A percentile compares a stretch with the other conserved stretches of the same genome.
Conservation (phyloP, 2,888 invertebrate species). For the Ecliptopera silaceata region DNA sequence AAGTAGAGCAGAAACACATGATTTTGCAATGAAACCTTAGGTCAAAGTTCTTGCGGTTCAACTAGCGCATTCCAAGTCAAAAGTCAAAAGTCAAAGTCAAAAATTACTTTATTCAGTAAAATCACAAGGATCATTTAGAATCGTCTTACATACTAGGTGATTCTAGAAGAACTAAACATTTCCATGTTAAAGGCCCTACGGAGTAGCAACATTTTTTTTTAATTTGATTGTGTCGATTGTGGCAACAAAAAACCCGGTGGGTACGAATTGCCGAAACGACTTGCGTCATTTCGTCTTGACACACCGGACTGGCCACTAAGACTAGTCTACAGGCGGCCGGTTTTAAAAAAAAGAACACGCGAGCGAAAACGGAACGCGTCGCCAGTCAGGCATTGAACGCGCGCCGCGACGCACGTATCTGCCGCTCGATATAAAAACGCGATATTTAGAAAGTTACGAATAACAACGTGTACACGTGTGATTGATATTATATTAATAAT, state of each 20-base stretch:
- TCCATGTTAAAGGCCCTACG: background rate
- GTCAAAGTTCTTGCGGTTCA: conserved; percentile 1
- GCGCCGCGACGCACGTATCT: conserved; percentile 54
- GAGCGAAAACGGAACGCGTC: conserved; percentile 51
- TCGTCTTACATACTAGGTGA: no score
- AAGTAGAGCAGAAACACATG: conserved; percentile 9
- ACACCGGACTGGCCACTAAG: conserved; percentile 61
- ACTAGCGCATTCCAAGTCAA: background rate
- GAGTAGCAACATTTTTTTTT: conserved; percentile 8
- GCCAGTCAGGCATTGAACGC: conserved; percentile 54
- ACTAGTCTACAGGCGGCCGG: conserved; percentile 43
- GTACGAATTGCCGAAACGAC: conserved; percentile 68
- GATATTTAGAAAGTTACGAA: conserved; percentile 67
- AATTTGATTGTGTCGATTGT: conserved; percentile 45
- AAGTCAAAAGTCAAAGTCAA: no score
- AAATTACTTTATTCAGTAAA: no score
- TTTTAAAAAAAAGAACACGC: conserved; percentile 50
- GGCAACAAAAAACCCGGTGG: conserved; percentile 60
- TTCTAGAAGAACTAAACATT: conserved; percentile 8
- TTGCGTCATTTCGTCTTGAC: conserved; percentile 72
- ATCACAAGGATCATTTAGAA: no score
- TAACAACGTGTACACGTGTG: conserved; percentile 53
- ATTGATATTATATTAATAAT: conserved; percentile 37
- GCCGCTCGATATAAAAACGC: conserved; percentile 53
- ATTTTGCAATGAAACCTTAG: conserved; percentile 15